Evolutionary conservation across 2,113 vertebrate species (phyloP).

Genomic region (Albula goreensis): DNA sequence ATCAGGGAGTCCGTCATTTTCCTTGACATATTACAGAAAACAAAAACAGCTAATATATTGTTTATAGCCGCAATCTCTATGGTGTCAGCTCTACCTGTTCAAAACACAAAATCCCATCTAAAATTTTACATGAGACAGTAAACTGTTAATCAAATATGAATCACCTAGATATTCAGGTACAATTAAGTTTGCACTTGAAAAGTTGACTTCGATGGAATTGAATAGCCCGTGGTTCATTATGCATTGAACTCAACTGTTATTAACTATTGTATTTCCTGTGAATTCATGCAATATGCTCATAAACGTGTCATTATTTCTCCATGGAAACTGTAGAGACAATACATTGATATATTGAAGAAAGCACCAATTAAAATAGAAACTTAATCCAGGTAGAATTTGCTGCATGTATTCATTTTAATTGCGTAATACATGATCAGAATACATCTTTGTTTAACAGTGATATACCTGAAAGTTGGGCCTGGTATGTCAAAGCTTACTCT

Average conservation of each 20-base stretch:
- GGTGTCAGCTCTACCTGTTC: not conserved
- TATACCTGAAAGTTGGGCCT: too few species aligned
- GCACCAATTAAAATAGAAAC: too few species aligned
- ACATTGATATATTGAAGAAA: too few species aligned
- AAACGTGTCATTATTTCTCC: too few species aligned
- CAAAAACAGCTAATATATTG: not conserved
- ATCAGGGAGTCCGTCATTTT: not conserved
- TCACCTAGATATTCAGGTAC: not conserved
- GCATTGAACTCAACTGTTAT: not conserved
- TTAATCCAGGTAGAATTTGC: too few species aligned
- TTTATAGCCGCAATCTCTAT: not conserved
- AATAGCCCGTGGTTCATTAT: not conserved
- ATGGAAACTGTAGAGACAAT: too few species aligned
- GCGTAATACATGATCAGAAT: too few species aligned
- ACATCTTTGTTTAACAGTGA: too few species aligned
- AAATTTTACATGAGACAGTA: not conserved
- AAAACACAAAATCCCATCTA: too few species aligned
- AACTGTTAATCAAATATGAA: not conserved
- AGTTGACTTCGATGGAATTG: not conserved
- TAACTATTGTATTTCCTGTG: not conserved
- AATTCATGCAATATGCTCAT: not conserved
- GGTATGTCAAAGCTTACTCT: too few species aligned
- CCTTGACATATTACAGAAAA: not conserved
- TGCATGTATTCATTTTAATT: too few species aligned
- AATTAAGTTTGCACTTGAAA: not conserved